Evolutionary conservation across 2,113 vertebrate genomes (phyloP).

Genomic region (Scopus umbretta): DNA sequence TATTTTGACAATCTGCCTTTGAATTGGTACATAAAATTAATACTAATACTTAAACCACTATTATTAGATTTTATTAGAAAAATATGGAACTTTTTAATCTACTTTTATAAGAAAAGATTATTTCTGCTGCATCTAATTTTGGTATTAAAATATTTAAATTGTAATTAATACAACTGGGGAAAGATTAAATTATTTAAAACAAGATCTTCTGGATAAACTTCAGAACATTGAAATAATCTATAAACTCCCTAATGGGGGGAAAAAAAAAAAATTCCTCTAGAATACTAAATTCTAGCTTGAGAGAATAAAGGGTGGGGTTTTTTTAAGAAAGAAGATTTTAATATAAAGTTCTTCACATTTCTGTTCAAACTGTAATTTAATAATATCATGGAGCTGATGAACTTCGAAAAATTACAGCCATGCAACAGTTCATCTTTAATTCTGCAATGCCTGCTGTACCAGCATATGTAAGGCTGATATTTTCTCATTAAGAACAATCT

Average conservation of each 20-base stretch:
- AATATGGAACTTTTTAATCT: neutral
- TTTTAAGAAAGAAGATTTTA: neutral
- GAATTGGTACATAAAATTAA: slow-evolving; percentile 12
- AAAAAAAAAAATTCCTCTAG: neutral
- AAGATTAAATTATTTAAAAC: neutral
- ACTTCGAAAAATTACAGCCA: neutral
- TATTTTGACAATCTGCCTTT: slow-evolving; percentile 26
- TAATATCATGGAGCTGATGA: neutral
- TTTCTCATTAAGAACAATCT: neutral
- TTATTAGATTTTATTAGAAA: neutral
- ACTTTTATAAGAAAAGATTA: neutral
- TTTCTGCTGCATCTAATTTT: neutral
- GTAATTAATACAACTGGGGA: neutral
- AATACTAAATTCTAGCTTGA: neutral
- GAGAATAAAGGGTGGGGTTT: neutral
- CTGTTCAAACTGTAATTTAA: neutral
- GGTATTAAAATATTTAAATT: slow-evolving; percentile 2
- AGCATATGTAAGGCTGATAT: neutral
- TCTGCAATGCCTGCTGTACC: neutral
- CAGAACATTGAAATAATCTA: neutral
- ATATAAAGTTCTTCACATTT: neutral
- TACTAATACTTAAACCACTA: neutral
- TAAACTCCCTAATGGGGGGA: neutral
- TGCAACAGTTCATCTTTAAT: neutral
- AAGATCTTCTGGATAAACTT: slow-evolving; percentile 4